Base-by-base conservation (phyloP, 2,888 invertebrate genomes). In the Dasysyrphus albostriatus region DNA sequence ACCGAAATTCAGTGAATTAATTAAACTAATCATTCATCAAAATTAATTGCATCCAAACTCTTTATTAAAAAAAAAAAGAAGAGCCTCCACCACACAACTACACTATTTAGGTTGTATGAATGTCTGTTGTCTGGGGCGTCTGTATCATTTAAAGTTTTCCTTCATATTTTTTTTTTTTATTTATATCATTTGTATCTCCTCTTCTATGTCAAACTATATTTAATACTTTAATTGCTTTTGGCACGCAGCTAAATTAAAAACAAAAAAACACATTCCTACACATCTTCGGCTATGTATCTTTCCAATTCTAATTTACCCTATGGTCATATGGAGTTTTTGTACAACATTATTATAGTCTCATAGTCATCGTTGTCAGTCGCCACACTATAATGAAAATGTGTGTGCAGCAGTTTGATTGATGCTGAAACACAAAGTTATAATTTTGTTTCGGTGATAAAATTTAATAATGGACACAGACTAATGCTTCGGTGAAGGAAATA, bases 241-340 rank as follows among this genome's bases (percentile, higher is more conserved):
- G 85, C 82, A 85, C 85, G 81, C 85, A 85, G 67, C 77, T 85
- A 77, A 81, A 78, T 85, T 85, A 63, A 74, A n/a, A n/a, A n/a
- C n/a, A n/a, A n/a, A n/a, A 85, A 58, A 73, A 77, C 49, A 77
- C 61, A 47, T 51, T 72, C 5, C 9, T 44, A 19, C 58, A 51
- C 76, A 34, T 65, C 65, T 58, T 69, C 65, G 39, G 49, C 69
- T 54, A 16, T 56, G 49, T 51, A 61, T 61, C 63, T 63, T 51
- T 72, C 67, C 49, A 77, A 82, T 82, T 70, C 67, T 65, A 32
- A 70, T 67, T 24, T 56, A 63, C 44, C 37, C 42, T 47, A 39
- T 34, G 34, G 37, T 16, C 24, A 12, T n/a, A n/a, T 59, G 59
- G 37, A 39, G 59, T 24, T 24, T n/a, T 39, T 37, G 19, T 7